phyloP scores from a whole-genome alignment of 2,113 vertebrate genomes.

The Arothron firmamentum region DNA sequence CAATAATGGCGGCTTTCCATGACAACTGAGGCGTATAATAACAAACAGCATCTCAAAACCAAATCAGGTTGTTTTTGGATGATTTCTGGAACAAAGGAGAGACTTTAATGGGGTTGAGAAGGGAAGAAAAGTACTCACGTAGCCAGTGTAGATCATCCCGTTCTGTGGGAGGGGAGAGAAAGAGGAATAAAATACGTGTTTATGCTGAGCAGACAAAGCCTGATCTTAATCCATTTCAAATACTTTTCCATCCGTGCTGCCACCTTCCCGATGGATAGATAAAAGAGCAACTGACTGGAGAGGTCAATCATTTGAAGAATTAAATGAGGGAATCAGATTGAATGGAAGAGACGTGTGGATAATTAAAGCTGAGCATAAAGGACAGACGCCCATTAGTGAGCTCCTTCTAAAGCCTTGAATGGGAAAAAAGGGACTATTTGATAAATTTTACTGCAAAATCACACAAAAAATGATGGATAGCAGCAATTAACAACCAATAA shows the following conservation, averaged over 20 bases:
- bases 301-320: slow-evolving; percentile 57
- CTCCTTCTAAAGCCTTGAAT: slow-evolving; percentile 26
- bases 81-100: neutral
- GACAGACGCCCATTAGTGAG: slow-evolving; percentile 11
- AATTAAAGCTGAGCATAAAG: slow-evolving; percentile 44
- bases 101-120: neutral
- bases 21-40: neutral
- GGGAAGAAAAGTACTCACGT: slow-evolving; percentile 74
- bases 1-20: too few species aligned
- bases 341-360: slow-evolving; percentile 49
- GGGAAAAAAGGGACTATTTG: slow-evolving; percentile 15
- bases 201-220: slow-evolving; percentile 20
- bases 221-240: slow-evolving; percentile 9
- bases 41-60: too few species aligned
- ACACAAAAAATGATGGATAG: slow-evolving; percentile 18
- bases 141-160: slow-evolving; percentile 86
- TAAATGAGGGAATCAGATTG: slow-evolving; percentile 45
- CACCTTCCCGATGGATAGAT: slow-evolving; percentile 39
- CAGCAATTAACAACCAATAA: slow-evolving; percentile 3
- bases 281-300: slow-evolving; percentile 48
- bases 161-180: slow-evolving; percentile 67
- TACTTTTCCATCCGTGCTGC: neutral
- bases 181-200: slow-evolving; percentile 20
- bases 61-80: neutral
- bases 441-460: slow-evolving; percentile 5